A percentile compares a stretch with the other conserved stretches of the same genome.
phyloP scores from a whole-genome alignment of 2,888 invertebrate species.

The Rhimphoctona megacephalus region DNA sequence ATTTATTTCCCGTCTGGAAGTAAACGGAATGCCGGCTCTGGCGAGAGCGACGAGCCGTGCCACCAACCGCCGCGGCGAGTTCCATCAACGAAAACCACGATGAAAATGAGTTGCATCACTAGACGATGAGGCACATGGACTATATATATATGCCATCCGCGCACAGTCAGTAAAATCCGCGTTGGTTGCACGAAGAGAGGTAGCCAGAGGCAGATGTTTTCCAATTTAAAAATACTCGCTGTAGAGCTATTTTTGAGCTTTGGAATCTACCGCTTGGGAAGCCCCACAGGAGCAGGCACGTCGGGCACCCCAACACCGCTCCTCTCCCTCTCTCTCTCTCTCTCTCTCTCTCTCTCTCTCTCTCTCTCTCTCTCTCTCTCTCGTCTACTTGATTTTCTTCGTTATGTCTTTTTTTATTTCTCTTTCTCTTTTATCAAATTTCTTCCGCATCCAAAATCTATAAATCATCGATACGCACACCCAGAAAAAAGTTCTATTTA shows the following conservation, averaged over 20 bases:
- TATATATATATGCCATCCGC: conserved; percentile 34
- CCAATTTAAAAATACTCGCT: conserved; percentile 79
- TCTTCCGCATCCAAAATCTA: too few species aligned
- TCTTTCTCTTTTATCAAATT: too few species aligned
- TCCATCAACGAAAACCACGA: conserved; percentile 44
- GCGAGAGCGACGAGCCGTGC: conserved; percentile 55
- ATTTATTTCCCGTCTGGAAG: conserved; percentile 49
- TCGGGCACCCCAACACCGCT: background rate
- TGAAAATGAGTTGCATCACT: conserved; percentile 76
- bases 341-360: too few species aligned
- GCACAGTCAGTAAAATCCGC: conserved; percentile 33
- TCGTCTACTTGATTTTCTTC: background rate
- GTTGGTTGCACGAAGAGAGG: conserved; percentile 33
- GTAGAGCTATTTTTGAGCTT: conserved; percentile 77
- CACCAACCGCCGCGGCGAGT: conserved; percentile 45
- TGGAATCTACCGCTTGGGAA: conserved; percentile 76
- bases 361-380: background rate
- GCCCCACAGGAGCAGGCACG: conserved; percentile 70
- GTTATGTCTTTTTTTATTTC: background rate
- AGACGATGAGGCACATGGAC: conserved; percentile 65
- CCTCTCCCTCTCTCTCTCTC: background rate
- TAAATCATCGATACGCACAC: too few species aligned
- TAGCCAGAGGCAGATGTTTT: conserved; percentile 76
- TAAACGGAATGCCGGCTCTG: conserved; percentile 55
- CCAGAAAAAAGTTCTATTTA: too few species aligned